Conservation (phyloP, 2,888 invertebrate species). For the Drosophila lacicola region DNA sequence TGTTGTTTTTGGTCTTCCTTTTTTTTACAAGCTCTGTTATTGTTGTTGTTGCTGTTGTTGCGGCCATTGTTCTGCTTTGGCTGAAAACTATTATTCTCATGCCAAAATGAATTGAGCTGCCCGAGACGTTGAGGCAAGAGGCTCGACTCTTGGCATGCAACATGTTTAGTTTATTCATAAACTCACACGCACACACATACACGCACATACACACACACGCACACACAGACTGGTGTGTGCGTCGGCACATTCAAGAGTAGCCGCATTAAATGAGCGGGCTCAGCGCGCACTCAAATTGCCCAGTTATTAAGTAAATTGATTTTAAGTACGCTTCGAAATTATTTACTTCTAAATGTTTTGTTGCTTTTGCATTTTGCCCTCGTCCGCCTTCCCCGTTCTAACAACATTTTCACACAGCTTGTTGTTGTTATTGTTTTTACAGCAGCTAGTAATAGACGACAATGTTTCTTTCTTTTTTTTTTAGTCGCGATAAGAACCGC, state of each 20-base stretch:
- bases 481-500: constrained; percentile 43
- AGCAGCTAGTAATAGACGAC: constrained; percentile 1
- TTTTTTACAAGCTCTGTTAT: constrained; percentile 31
- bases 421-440: constrained; percentile 25
- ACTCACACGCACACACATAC: constrained; percentile 29
- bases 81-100: constrained; percentile 79
- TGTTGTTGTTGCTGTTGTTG: constrained; percentile 45
- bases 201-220: neutral
- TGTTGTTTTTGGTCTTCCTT: constrained; percentile 38
- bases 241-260: constrained; percentile 67
- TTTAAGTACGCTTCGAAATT: constrained; percentile 84
- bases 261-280: constrained; percentile 70
- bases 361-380: constrained; percentile 35
- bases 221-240: constrained; percentile 35
- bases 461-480: constrained; percentile 4
- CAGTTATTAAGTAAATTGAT: constrained; percentile 85
- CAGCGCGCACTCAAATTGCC: constrained; percentile 83
- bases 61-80: constrained; percentile 78
- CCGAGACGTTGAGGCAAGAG: constrained; percentile 49
- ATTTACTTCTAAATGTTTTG: constrained; percentile 80
- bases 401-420: constrained; percentile 23
- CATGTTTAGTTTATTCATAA: constrained; percentile 74
- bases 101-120: constrained; percentile 77
- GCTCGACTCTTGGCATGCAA: constrained; percentile 72
- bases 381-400: constrained; percentile 17